Base-by-base conservation (phyloP, 2,888 invertebrate species). In the Zeuzera pyrina region DNA sequence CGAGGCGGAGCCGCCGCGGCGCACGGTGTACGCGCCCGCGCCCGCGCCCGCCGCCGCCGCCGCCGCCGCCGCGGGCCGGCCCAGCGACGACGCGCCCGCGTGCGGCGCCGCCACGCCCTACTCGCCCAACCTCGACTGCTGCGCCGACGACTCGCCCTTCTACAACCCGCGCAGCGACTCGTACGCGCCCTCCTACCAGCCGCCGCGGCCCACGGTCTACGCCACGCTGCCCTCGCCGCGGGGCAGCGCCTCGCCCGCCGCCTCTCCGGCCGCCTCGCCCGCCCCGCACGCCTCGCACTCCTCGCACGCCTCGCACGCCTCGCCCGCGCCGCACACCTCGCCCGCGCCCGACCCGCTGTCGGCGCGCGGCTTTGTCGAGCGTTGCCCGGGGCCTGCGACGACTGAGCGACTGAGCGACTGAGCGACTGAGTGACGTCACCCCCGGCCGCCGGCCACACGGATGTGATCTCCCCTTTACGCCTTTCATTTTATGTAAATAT, bases 1-100 rank as follows among this genome's bases (percentile, higher is more conserved):
- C 5, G 87, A 87, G 56, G 81, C 86, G 25, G 85, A 84, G 53
- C 85, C 85, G 19, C 85, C 85, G 41, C 70, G 85, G 36, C 78
- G 84, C 52, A 52, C 81, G 0, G 83, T 85, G 52, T 84, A 84
- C 63, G 81, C 84, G 35, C 79, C 83, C n/a, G n/a, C n/a, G n/a
- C n/a, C n/a, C n/a, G n/a, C n/a, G n/a, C n/a, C n/a, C n/a, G n/a
- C n/a, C n/a, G n/a, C n/a, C n/a, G n/a, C n/a, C n/a, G 8, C 25
- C 6, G 71, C 61, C 6, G 72, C 64, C 44, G 72, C 84, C 42
- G 68, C 78, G 13, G 76, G 74, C 59, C 68, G 81, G 23, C 84
- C 84, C 21, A 77, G 77, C 45, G 86, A 86, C 45, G 77, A 79
- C 53, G 77, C 84, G 43, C 84, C 83, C 0, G 86, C 81, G 0